Evolutionary conservation across 92 coral and sea anemone species (phyloP), one percentile per base, ranked within the genome.

Genomic region (Epizoanthus stellaris): DNA sequence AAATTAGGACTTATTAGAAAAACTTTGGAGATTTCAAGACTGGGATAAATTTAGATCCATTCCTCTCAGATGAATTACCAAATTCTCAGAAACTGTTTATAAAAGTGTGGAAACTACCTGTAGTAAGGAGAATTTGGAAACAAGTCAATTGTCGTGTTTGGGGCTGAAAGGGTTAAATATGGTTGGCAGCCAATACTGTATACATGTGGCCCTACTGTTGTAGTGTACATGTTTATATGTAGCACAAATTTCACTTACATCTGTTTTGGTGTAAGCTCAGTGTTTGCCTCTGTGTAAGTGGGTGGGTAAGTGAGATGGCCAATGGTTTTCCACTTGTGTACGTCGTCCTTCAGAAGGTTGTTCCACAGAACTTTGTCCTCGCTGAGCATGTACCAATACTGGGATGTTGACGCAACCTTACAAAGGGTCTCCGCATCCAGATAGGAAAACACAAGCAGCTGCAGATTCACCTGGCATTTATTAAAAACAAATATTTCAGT

Each of bases 351-450:
- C 65, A 94, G 86, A 40, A 88, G 90, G 60, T 82, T 89, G 82
- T 76, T 85, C 99, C 99, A 96, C 38, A 94, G 71, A 39, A 94
- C 80, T 42, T 86, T 88, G 75, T 96, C 99, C 67, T 92, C 94
- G 83, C 96, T 86, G 62, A 96, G 83, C 90, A 92, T 96, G 57
- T 73, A 76, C 92, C 98, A 91, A 68, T 91, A 82, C 47, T 86
- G 90, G 57, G 95, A 94, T 23, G 96, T 88, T 75, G 86, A 45
- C 16, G 99, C 94, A 56, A 92, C 90, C 73, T 70, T 90, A 72
- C 99, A 94, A 59, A 96, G 79, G 53, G 96, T 92, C 49, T 73
- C 87, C 19, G 94, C 95, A 93, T 92, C 95, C 69, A 96, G 91
- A 84, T 94, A 96, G 36, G 98, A 92, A 67, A 96, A 89, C 65